Conservation (phyloP, 2,113 vertebrate species). For the Recurvirostra avosetta region DNA sequence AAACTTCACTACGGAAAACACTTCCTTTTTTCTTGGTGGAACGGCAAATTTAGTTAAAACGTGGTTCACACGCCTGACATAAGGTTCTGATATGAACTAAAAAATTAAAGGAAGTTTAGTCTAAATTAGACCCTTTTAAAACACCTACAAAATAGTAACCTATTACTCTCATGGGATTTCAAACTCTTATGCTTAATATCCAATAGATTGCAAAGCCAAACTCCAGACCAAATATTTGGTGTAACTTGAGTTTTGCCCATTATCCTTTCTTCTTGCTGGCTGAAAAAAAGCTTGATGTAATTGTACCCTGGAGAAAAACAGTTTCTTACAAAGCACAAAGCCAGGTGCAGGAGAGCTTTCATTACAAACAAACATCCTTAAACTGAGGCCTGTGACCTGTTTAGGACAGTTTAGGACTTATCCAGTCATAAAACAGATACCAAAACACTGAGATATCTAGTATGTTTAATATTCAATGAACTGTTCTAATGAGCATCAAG, state of each 20-base stretch:
- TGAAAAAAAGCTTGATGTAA: slow-evolving; percentile 63
- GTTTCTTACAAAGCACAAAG: slow-evolving; percentile 68
- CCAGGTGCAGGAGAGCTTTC: slow-evolving; percentile 65
- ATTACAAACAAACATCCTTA: slow-evolving; percentile 65
- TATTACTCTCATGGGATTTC: slow-evolving; percentile 69
- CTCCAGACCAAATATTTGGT: slow-evolving; percentile 77
- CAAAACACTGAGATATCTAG: neutral
- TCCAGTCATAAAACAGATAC: neutral
- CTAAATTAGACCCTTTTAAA: slow-evolving; percentile 68
- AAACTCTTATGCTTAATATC: slow-evolving; percentile 66
- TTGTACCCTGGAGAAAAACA: slow-evolving; percentile 68
- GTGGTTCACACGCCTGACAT: slow-evolving; percentile 24
- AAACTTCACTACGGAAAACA: slow-evolving; percentile 27
- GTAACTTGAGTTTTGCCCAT: slow-evolving; percentile 75
- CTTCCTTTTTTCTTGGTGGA: neutral
- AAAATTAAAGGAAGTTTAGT: slow-evolving; percentile 67
- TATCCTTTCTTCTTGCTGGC: slow-evolving; percentile 62
- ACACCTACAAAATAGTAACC: slow-evolving; percentile 59
- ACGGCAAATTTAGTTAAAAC: slow-evolving; percentile 32
- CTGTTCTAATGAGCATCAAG: neutral
- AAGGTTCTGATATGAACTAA: slow-evolving; percentile 44
- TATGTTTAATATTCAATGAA: neutral
- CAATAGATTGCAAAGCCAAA: slow-evolving; percentile 68
- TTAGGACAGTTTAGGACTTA: slow-evolving; percentile 22
- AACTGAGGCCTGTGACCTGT: slow-evolving; percentile 26